Conservation (phyloP, 2,797 vertebrate genomes). For the Margarornis squamiger region DNA sequence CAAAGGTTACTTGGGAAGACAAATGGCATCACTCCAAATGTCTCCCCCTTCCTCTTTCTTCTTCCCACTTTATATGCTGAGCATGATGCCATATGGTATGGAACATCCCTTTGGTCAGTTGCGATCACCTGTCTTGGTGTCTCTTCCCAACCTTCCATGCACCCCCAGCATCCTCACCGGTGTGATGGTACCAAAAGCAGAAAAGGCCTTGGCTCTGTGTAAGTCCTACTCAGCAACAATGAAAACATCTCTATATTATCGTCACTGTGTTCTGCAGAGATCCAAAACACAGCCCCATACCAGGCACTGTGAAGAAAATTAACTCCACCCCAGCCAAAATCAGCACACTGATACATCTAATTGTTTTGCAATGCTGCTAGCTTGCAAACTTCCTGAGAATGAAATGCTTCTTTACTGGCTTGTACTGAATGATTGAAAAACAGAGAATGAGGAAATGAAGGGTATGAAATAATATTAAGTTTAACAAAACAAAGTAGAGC, state of each 20-base stretch:
- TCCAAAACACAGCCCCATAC: neutral
- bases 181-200: fast-evolving
- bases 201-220: neutral
- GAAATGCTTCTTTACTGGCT: neutral
- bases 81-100: neutral
- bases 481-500: neutral
- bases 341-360: neutral
- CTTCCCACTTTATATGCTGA: neutral
- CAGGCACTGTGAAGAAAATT: neutral
- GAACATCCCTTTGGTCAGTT: neutral
- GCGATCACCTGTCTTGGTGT: fast-evolving
- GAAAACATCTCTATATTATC: neutral
- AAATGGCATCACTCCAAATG: neutral
- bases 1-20: neutral
- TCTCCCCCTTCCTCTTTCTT: neutral
- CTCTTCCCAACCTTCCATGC: neutral
- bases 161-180: neutral
- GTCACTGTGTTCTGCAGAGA: neutral
- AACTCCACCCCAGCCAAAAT: neutral
- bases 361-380: neutral
- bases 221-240: neutral
- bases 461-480: neutral
- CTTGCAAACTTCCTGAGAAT: neutral
- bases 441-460: neutral
- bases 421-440: neutral